A percentile compares a stretch with the other conserved stretches of the same genome.
Evolutionary conservation across 1,140 invertebrate genomes (phyloP).

Genomic region (Drosophila sproati): DNA sequence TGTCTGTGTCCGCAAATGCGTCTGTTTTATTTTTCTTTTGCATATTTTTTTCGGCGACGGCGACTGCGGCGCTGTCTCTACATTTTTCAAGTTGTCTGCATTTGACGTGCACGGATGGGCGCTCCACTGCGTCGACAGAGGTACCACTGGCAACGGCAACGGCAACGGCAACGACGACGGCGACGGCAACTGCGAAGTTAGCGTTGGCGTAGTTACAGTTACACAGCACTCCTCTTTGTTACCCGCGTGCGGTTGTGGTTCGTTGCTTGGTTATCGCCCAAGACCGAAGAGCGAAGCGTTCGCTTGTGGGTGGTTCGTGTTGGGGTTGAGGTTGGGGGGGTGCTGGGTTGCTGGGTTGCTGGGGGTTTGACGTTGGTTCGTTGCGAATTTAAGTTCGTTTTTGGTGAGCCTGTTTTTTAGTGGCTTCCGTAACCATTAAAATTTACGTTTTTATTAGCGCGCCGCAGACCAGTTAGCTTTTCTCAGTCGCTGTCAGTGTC

Average conservation of each 20-base stretch:
- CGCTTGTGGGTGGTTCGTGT: background rate
- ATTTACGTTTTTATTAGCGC: conserved; percentile 83
- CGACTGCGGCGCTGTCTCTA: conserved; percentile 78
- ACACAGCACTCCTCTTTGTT: conserved; percentile 1
- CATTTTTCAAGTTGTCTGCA: conserved; percentile 83
- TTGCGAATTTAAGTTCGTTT: conserved; percentile 61
- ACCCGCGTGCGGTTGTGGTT: conserved; percentile 70
- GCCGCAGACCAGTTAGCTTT: conserved; percentile 37
- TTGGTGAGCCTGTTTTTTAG: conserved; percentile 82
- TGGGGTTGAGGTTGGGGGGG: background rate
- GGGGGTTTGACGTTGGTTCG: conserved; percentile 11
- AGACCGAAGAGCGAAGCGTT: conserved; percentile 7
- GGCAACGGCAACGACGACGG: conserved; percentile 6
- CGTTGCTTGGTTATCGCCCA: conserved; percentile 80
- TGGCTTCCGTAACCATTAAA: conserved; percentile 83
- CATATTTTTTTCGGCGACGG: conserved; percentile 75
- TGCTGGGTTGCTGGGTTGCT: background rate
- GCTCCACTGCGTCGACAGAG: conserved; percentile 68
- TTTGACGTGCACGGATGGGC: conserved; percentile 80
- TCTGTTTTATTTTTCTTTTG: conserved; percentile 84
- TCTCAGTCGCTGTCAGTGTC: conserved; percentile 4
- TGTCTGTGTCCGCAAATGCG: conserved; percentile 52
- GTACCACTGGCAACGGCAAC: conserved; percentile 13
- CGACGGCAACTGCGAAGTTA: conserved; percentile 18
- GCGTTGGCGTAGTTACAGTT: conserved; percentile 79